Evolutionary conservation across 1,140 invertebrate genomes (phyloP), one percentile per base, ranked within the genome.

Genomic region (Atta texana): DNA sequence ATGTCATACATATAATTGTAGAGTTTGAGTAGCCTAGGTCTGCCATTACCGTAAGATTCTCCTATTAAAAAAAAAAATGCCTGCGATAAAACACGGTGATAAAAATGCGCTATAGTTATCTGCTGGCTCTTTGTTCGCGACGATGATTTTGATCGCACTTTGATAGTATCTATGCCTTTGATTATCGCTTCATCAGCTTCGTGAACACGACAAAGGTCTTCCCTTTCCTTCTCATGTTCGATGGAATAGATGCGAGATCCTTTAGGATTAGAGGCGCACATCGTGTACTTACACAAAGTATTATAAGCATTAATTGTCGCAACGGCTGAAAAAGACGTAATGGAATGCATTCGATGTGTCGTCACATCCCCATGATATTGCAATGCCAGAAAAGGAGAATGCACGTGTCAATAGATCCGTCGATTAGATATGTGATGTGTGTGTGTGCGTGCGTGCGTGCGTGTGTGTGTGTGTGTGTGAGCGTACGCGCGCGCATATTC

Each of bases 361-460:
- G 34, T 28, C 55, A 53, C 68, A 80, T 68, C 55, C 14, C 63
- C 24, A 24, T 55, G 57, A 75, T 57, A 72, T 74, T 68, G 64
- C 72, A 74, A 71, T 77, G 53, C 18, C 21, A 59, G 39, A 63
- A 49, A 74, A 59, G 18, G 31, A 71, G 66, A 84, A 55, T 81
- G 89, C 85, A 85, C 87, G 88, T 90, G 61, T 78, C 64, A 49
- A 16, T 68, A 49, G 74, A 89, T 69, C 31, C 57, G 85, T 87
- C 88, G 78, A 89, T 78, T 85, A 78, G 68, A 76, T 68, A 18
- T 39, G 28, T 31, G 1, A 24, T 31, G 28, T 64, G 28, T 31
- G 28, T 63, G 4, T 28, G 24, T 63, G 24, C 28, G 21, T 61
- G 57, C 14, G 10, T 61, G 57, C 28, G n/a, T 14, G 24, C 28